phyloP scores from a whole-genome alignment of 2,888 invertebrate species.

The Sympetrum striolatum region DNA sequence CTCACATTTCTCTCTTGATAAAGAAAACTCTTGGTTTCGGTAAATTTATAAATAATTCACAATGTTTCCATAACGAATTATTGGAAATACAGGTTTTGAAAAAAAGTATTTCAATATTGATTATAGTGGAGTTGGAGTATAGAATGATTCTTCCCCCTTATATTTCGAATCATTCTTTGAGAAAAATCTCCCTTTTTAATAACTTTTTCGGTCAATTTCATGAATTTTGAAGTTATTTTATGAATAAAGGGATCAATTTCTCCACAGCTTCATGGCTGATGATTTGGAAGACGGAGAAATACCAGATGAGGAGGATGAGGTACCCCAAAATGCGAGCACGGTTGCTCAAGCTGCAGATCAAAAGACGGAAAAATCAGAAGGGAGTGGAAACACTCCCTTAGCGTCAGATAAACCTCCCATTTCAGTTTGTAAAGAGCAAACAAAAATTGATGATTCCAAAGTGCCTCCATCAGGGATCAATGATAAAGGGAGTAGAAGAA shows the following conservation, averaged over 20 bases:
- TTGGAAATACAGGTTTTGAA: too few relatives aligned
- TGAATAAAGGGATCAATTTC: slow-evolving; percentile 32
- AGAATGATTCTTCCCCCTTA: too few relatives aligned
- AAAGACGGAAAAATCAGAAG: neutral
- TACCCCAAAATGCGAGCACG: slow-evolving; percentile 50
- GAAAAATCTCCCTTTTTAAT: too few relatives aligned
- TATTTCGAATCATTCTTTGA: too few relatives aligned
- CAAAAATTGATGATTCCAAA: neutral
- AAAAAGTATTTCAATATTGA: too few relatives aligned
- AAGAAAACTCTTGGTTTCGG: too few relatives aligned
- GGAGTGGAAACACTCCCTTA: neutral
- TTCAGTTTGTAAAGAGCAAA: neutral
- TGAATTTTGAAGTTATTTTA: neutral
- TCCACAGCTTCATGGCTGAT: slow-evolving; percentile 58
- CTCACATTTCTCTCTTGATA: too few relatives aligned
- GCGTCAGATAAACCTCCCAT: neutral
- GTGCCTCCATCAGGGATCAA: neutral
- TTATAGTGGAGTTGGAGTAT: too few relatives aligned
- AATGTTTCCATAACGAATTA: too few relatives aligned
- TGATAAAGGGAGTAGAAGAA: slow-evolving; percentile 48
- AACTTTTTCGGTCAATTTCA: too few relatives aligned
- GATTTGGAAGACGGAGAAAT: slow-evolving; percentile 90
- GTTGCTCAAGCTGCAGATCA: neutral
- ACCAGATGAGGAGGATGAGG: slow-evolving; percentile 71
- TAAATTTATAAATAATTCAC: too few relatives aligned